Base-by-base conservation (phyloP, 2,113 vertebrate genomes). In the Neopipo cinnamomea region DNA sequence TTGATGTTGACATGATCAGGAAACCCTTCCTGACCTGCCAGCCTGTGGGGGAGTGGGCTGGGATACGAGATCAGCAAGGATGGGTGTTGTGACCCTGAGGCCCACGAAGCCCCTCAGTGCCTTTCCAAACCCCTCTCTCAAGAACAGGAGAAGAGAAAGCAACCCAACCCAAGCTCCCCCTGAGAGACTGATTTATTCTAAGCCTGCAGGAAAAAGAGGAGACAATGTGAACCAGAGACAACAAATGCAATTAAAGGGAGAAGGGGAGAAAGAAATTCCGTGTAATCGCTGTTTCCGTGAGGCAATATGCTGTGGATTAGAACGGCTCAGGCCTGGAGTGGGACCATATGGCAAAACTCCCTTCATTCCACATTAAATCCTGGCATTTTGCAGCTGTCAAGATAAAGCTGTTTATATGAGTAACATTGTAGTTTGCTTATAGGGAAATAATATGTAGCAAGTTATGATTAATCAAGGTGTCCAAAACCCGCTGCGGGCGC, bases 391-490 rank as follows among this genome's bases (percentile, higher is more conserved):
- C 98, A 98, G 97, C 97, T 98, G 98, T 98, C 96, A 96, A 96
- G 97, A 98, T 98, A 97, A 98, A 98, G 97, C 97, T 98, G 97
- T 98, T 98, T 98, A 95, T 97, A 97, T 89, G 95, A 98, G 90
- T 96, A 98, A 98, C 98, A 98, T 95, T 97, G 98, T 97, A 96
- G 95, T 98, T 98, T 98, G 98, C 98, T 98, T 98, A 98, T 97
- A 97, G 94, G 97, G 96, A 98, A 98, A 98, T 98, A 98, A 98
- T 97, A 86, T 92, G 97, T 66, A 96, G 97, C 88, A 28, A 97
- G 97, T 97, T 98, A 97, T 97, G 98, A 98, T 98, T 98, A 98
- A 98, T 98, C 98, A 98, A 98, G 97, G 98, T 98, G 97, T 98
- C 97, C 97, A 74, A 96, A 97, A 89, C 77, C 96, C 91, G 97